Evolutionary conservation across 2,113 vertebrate species (phyloP).

Genomic region (Eonycteris spelaea): DNA sequence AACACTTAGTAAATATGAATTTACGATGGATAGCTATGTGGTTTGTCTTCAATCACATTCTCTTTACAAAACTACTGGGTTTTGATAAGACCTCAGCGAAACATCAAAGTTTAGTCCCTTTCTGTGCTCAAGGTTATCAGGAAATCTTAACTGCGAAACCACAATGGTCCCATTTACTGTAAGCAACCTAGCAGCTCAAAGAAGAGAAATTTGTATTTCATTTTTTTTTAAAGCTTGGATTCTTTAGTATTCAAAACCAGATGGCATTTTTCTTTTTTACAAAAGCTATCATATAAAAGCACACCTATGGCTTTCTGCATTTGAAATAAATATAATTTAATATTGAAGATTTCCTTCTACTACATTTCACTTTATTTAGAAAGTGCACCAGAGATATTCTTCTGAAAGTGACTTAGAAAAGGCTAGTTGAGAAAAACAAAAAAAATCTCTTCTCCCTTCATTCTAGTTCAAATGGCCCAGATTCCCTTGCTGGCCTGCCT

Average conservation of each 20-base stretch:
- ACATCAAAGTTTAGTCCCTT: not conserved
- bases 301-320: not conserved
- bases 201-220: not conserved
- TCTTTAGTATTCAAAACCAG: constrained; percentile 37
- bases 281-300: constrained; percentile 35
- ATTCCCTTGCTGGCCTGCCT: not conserved
- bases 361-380: constrained; percentile 12
- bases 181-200: not conserved
- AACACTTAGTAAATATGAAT: not conserved
- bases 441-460: not conserved
- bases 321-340: constrained; percentile 10
- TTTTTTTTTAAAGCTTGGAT: not conserved
- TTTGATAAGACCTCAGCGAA: not conserved
- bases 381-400: not conserved
- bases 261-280: constrained; percentile 9
- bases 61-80: not conserved
- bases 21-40: not conserved
- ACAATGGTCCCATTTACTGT: not conserved
- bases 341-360: not conserved
- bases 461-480: not conserved
- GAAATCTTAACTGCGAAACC: constrained; percentile 29
- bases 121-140: constrained; percentile 5
- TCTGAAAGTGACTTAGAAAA: not conserved
- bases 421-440: not conserved
- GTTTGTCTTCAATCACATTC: not conserved